These are phyloP conservation scores for Microtus californicus DNA, from an alignment of 2,797 vertebrate genomes.

Conservation along the genomic window DNA sequence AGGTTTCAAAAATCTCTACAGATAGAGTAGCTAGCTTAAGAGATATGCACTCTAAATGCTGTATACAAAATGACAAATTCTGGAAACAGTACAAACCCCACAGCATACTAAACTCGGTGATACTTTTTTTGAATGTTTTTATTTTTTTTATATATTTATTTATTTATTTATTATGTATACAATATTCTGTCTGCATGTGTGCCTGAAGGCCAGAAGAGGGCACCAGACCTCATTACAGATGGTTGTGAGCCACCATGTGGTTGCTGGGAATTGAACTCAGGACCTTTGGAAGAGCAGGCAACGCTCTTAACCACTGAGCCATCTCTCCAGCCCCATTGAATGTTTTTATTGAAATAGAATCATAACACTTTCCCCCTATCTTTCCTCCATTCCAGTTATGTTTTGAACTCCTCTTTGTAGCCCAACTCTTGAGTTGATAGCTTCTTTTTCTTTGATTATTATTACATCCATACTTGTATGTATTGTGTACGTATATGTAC, in stretches of 20 bases:
- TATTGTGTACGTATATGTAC: not conserved
- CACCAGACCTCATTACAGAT: no score
- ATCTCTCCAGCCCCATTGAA: no score
- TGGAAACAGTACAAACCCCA: not conserved
- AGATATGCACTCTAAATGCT: not conserved
- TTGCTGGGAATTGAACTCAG: no score
- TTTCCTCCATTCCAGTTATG: not conserved
- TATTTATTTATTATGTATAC: no score
- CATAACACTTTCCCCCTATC: not conserved
- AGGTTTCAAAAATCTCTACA: not conserved
- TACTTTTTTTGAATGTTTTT: not conserved
- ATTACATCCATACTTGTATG: not conserved
- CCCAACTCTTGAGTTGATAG: not conserved
- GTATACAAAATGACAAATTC: not conserved
- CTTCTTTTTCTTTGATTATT: not conserved
- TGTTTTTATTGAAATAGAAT: not conserved
- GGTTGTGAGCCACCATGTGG: no score
- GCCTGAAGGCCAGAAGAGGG: no score
- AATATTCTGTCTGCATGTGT: no score
- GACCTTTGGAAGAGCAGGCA: no score
- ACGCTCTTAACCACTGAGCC: no score
- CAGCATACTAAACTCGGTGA: not conserved
- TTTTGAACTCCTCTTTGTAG: not conserved
- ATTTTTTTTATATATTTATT: no score
- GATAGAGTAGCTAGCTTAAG: not conserved